Conservation (phyloP, 2,797 vertebrate genomes). For the Leuciscus waleckii region DNA sequence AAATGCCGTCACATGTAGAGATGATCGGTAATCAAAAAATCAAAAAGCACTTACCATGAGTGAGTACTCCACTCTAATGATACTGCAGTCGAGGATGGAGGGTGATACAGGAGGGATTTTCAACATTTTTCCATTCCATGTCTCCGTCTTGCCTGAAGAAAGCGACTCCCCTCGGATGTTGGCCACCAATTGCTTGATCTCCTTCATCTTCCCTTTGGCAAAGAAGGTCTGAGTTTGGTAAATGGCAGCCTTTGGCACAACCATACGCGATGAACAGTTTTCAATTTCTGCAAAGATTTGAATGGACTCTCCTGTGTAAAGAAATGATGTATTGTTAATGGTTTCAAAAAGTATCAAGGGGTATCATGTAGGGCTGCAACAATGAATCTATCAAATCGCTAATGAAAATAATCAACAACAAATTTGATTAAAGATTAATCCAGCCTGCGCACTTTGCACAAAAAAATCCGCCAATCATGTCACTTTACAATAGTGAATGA, state of each 20-base stretch:
- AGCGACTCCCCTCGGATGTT: slow-evolving; percentile 90
- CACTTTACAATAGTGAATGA: not conserved
- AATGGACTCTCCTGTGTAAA: slow-evolving; percentile 90
- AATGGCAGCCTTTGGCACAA: slow-evolving; percentile 97
- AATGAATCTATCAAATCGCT: not conserved
- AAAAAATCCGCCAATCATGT: not conserved
- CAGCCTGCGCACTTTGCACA: not conserved
- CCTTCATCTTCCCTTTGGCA: slow-evolving; percentile 97
- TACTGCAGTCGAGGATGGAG: slow-evolving; percentile 97
- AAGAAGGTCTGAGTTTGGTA: slow-evolving; percentile 96
- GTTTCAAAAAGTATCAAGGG: not conserved
- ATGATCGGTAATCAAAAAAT: slow-evolving; percentile 15
- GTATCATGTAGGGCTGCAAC: not conserved
- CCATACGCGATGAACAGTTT: slow-evolving; percentile 94
- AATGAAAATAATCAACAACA: not conserved
- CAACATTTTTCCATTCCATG: slow-evolving; percentile 93
- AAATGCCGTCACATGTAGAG: not conserved
- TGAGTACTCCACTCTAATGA: slow-evolving; percentile 95
- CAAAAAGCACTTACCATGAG: slow-evolving; percentile 81
- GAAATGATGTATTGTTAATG: not conserved
- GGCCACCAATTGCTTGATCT: slow-evolving; percentile 95
- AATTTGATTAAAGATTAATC: not conserved
- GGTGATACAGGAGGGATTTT: slow-evolving; percentile 96
- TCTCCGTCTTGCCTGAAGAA: slow-evolving; percentile 94
- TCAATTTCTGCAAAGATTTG: slow-evolving; percentile 98